Evolutionary conservation across 2,113 vertebrate genomes (phyloP), one percentile per base, ranked within the genome.

Genomic region (zebrafish (Danio rerio)): DNA sequence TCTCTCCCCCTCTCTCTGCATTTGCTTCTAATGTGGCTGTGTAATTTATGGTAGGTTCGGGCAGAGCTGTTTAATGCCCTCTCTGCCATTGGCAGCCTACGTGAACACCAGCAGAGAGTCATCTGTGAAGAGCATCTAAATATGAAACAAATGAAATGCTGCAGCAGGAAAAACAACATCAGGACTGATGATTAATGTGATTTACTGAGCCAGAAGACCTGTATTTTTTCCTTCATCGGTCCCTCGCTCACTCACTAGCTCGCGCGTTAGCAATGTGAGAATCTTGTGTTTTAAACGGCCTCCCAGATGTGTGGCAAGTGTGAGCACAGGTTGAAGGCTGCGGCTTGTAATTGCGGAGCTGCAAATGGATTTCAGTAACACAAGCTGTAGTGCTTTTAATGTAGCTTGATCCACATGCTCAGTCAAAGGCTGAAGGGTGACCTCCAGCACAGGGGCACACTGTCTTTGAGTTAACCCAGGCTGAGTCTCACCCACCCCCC

Each of bases 351-450:
- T 84, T 47, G 72, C 16, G 7, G 47, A 72, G 58, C 80, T 82
- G 84, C 79, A 84, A 87, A 85, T 87, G 82, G 86, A 70, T 87
- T 84, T 77, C 43, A 81, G 81, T 84, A 85, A 85, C 82, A 78
- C 61, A 81, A 85, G 81, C 85, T 78, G 81, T 53, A 73, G 47
- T 74, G 73, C 84, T 66, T 85, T 82, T 31, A 83, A 83, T 85
- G 84, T 68, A 73, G 61, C 61, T 78, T 74, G 78, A 77, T 83
- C 61, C 78, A 61, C 31, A 55, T 76, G 81, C 78, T 86, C 73
- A 40, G 15, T 83, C 70, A 72, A 78, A 80, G 70, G 21, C 72
- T 59, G 72, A 52, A 79, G 50, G 81, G 71, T 77, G 81, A 85
- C 79, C 79, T 85, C 83, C 81, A 72, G 78, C 75, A 56, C 5